Base-by-base conservation (phyloP, 2,888 invertebrate species). In the Nymphalis urticae region DNA sequence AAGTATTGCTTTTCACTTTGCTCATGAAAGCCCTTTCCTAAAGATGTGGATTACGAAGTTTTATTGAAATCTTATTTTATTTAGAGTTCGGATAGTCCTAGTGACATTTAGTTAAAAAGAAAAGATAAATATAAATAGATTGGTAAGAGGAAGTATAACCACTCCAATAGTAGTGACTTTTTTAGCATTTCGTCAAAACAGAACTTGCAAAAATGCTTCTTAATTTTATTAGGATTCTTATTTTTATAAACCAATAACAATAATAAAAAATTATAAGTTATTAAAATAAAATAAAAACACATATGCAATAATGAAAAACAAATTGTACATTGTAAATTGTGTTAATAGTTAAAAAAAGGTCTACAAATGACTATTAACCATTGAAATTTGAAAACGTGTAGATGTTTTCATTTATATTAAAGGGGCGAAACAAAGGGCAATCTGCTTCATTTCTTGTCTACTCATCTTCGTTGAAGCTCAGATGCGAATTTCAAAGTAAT, bases 31-130 rank as follows among this genome's bases (percentile, higher is more conserved):
- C 21, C 36, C 17, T 19, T 53, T 16, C 32, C n/a, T 58, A 62
- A 62, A 60, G 27, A 63, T 66, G 60, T 48, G 54, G 60, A 60
- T 66, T 61, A 66, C 48, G n/a, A 70, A 66, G 66, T 70, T 60
- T 63, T 70, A 63, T 56, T 60, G 63, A 56, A 66, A 61, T 58
- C 24, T 27, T 54, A 54, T 54, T 21, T 54, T 54, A 24, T 24
- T 24, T 7, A 2, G 5, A 54, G 24, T 54, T 54, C 7, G 16
- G 13, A 42, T 42, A 42, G 42, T 42, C 1, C 13, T 0, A 13
- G 16, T 54, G 16, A 6, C 13, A 16, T 53, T 24, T 13, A 21
- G 24, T 53, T 10, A 9, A 24, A 53, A 16, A 53, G 13, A 42
- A 42, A 42, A 10, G 13, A 42, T 42, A 42, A 13, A 3, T 42